Base-by-base conservation (phyloP, 2,888 invertebrate genomes). In the Malacosoma neustria region DNA sequence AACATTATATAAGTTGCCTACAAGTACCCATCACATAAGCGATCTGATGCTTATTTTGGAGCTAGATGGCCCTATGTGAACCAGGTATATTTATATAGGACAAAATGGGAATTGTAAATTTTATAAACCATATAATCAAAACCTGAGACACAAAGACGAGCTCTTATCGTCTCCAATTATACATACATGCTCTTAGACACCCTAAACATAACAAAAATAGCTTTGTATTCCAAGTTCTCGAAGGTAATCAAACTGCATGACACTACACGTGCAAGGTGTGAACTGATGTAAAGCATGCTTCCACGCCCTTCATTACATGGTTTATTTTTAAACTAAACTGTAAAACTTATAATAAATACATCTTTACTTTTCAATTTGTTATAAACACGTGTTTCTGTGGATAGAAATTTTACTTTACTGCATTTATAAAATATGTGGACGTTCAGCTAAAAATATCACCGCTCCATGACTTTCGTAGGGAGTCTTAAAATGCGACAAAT, bases 261-360 rank as follows among this genome's bases (percentile, higher is more conserved):
- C 79, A 76, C 61, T 71, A 72, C 77, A 75, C 80, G 75, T 73
- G 70, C 55, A 68, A 76, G 61, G 82, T 82, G 84, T 69, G 68
- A 79, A 70, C 54, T 54, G 72, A 82, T 55, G 65, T 51, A 62
- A 68, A 64, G 62, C 82, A 80, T 47, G 57, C 61, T 51, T 61
- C 57, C 56, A 55, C 63, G 58, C 71, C 71, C 72, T 65, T 66
- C 70, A 57, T 64, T 71, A 58, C 48, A 40, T 36, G 39, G 46
- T 61, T 66, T 74, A 80, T 77, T 79, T 79, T 72, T 72, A 71
- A 65, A 49, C 52, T 49, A 64, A 61, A 57, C 60, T 60, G 49
- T 64, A 67, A 72, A 72, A 58, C 58, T 55, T 63, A 69, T 54
- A 70, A 71, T 71, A 69, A 67, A 68, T 63, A 62, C 57, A 53